Percentiles rank a stretch among this genome's conserved stretches.
phyloP scores from a whole-genome alignment of 1,140 invertebrate genomes.

The Hycleus cichorii region DNA sequence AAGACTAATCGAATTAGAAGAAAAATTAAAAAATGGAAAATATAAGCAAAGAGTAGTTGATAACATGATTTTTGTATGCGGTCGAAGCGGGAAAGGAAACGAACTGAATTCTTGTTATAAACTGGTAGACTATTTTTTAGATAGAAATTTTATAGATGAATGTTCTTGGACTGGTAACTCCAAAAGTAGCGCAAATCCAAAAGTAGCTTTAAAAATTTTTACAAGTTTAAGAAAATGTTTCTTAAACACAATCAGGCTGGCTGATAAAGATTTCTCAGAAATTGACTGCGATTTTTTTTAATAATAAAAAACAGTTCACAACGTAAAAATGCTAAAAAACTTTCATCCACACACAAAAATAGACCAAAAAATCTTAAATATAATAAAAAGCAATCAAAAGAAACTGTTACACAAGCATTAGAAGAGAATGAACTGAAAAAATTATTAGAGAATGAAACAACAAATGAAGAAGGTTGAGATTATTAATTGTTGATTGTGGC shows the following conservation, averaged over 20 bases:
- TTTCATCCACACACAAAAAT: neutral
- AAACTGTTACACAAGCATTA: too few species aligned
- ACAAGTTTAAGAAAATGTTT: neutral
- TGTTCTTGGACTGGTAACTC: neutral
- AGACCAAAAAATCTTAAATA: neutral
- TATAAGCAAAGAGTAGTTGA: neutral
- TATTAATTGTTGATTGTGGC: neutral
- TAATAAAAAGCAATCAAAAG: too few species aligned
- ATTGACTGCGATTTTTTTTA: neutral
- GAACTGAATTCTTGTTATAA: neutral
- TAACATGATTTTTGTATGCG: neutral
- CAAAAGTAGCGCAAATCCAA: neutral
- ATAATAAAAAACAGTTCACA: neutral
- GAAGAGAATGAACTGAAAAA: neutral
- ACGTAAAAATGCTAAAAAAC: neutral
- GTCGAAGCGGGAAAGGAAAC: neutral
- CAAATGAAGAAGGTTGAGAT: neutral
- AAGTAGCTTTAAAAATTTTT: neutral
- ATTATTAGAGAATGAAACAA: neutral
- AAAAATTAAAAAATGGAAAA: neutral
- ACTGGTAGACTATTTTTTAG: neutral
- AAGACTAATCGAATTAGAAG: neutral
- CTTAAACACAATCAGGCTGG: neutral
- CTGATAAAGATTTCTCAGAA: neutral
- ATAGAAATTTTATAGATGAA: neutral